Percentiles rank a stretch among this genome's conserved stretches.
phyloP scores from a whole-genome alignment of 1,140 invertebrate genomes.

The Lordiphosa mommai region DNA sequence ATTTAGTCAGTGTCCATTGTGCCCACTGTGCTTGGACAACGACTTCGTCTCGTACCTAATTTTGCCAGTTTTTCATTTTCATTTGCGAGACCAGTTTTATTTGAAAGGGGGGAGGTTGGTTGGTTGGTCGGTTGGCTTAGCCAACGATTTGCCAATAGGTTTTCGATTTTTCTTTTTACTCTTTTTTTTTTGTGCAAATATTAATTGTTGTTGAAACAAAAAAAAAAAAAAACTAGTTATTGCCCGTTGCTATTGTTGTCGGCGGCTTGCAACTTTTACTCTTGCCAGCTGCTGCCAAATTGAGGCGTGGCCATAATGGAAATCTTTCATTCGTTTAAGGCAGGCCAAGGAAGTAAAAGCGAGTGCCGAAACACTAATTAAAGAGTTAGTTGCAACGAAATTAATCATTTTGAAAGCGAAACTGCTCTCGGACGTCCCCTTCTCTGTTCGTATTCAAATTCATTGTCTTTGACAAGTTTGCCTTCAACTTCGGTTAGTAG shows the following conservation, averaged over 20 bases:
- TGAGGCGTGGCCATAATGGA: slow-evolving; percentile 67
- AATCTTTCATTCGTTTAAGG: slow-evolving; percentile 27
- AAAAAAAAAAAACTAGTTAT: slow-evolving; percentile 65
- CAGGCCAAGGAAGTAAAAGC: slow-evolving; percentile 63
- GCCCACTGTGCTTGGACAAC: slow-evolving; percentile 13
- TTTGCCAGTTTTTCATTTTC: slow-evolving; percentile 65
- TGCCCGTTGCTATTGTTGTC: slow-evolving; percentile 48
- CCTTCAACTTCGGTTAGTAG: slow-evolving; percentile 67
- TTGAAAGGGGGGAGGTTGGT: background rate
- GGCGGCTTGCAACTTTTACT: slow-evolving; percentile 64
- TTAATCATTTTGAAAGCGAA: slow-evolving; percentile 28
- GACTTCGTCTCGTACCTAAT: slow-evolving; percentile 47
- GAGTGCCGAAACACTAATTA: slow-evolving; percentile 12
- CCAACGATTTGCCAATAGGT: slow-evolving; percentile 69
- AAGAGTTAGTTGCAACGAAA: slow-evolving; percentile 7
- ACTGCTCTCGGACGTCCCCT: slow-evolving; percentile 12
- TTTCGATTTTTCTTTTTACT: slow-evolving; percentile 33
- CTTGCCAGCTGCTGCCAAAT: slow-evolving; percentile 44
- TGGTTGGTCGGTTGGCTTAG: slow-evolving; percentile 20
- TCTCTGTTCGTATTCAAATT: slow-evolving; percentile 14
- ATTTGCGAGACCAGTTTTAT: slow-evolving; percentile 61
- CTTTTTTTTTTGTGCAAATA: slow-evolving; percentile 41
- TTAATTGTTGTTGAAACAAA: slow-evolving; percentile 70
- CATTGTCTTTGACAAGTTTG: slow-evolving; percentile 76
- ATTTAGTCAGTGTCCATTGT: slow-evolving; percentile 8